Base-by-base conservation (phyloP, 2,113 vertebrate species). In the Myotis yumanensis region DNA sequence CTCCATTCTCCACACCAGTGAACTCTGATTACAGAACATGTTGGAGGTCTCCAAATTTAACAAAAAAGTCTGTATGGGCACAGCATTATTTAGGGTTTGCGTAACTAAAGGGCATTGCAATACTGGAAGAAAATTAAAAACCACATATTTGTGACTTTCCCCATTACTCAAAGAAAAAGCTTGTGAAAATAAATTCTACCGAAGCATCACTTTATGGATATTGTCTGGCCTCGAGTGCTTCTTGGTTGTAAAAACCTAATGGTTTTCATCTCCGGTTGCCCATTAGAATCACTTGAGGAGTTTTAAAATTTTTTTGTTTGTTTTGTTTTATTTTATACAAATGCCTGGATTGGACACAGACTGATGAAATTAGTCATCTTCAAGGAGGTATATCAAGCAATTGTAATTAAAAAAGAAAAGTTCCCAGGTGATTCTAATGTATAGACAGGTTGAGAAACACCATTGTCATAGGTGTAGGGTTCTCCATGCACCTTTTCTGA, bases 1-100 rank as follows among this genome's bases (percentile, higher is more conserved):
- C 54, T 54, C 16, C 9, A 14, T 40, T 14, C 18, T 68, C 25
- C 28, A 25, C 0, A 0, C 6, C 2, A 5, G 48, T 11, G 28
- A 12, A 51, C 40, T 64, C 0, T 43, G 59, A 32, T 1, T 23
- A 1, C 4, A 59, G 4, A 66, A 23, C 30, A 66, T 11, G 1
- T 22, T 59, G 15, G 3, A 22, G 54, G 22, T 17, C 28, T 37
- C 28, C 25, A 37, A 32, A 9, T 57, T 17, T 22, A 80, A 28
- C 32, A 62, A 2, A 17, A 32, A 48, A 25, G 59, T 46, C 25
- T 46, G 5, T 28, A 4, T 1, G 1, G 25, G 17, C 3, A 30
- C 5, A 14, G 62, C 28, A 68, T 6, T 16, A 51, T 43, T n/a
- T 16, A 77, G 20, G 1, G 28, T 46, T 54, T 32, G 18, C 4